phyloP scores from a whole-genome alignment of 2,113 vertebrate genomes.

The Sorex fumeus region DNA sequence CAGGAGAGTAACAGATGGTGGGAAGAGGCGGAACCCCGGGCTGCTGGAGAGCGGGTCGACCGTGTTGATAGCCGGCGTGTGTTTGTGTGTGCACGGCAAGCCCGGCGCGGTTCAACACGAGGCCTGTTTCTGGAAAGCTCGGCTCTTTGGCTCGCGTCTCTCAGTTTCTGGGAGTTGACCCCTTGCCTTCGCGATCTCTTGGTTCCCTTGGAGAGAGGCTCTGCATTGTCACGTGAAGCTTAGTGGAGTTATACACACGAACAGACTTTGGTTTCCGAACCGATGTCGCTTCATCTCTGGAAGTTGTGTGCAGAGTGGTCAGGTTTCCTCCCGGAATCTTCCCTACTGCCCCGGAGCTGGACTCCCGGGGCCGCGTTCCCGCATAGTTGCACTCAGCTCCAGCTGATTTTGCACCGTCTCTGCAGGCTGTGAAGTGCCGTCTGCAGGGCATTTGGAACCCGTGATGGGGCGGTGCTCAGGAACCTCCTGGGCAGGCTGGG shows the following conservation, averaged over 20 bases:
- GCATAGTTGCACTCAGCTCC: no score
- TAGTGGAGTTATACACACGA: slow-evolving; percentile 37
- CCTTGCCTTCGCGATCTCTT: not conserved
- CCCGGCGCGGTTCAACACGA: not conserved
- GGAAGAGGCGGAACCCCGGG: slow-evolving; percentile 9
- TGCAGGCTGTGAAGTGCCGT: not conserved
- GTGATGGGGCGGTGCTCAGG: not conserved
- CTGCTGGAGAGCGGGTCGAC: not conserved
- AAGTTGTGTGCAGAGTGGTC: not conserved
- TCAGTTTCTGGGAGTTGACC: not conserved
- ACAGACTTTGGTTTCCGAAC: not conserved
- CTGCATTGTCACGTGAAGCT: slow-evolving; percentile 10
- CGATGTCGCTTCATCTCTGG: slow-evolving; percentile 51
- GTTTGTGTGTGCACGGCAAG: not conserved
- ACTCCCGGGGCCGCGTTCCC: no score
- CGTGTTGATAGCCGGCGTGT: not conserved
- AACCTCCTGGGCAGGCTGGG: not conserved
- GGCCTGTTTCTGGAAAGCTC: slow-evolving; percentile 23
- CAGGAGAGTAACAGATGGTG: slow-evolving; percentile 31
- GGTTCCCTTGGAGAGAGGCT: not conserved
- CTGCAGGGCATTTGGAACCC: not conserved
- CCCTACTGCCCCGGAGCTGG: no score
- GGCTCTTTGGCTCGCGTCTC: not conserved
- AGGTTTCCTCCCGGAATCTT: not conserved
- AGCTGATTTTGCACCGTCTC: no score